These are phyloP conservation scores for Calosoma granatense DNA, from an alignment of 1,140 invertebrate genomes.

Conservation along the genomic window DNA sequence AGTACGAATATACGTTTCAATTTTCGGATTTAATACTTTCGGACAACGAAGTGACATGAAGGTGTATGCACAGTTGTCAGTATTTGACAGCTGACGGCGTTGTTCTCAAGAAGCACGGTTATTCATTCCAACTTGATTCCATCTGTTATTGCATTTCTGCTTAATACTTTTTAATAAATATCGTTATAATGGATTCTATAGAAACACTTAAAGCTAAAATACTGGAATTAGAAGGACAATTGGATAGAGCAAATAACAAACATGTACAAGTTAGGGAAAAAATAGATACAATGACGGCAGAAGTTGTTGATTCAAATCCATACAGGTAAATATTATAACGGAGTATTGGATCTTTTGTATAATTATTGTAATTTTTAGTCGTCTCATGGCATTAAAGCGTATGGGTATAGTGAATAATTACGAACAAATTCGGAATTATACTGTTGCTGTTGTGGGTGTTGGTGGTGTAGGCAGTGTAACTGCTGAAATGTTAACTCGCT, in stretches of 20 bases:
- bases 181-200: too few relatives aligned
- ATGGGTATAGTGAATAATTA: slow-evolving; percentile 99
- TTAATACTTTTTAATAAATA: too few relatives aligned
- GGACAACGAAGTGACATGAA: too few relatives aligned
- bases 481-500: slow-evolving; percentile 97
- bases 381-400: slow-evolving; percentile 94
- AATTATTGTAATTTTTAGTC: slow-evolving; percentile 48
- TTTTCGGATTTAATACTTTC: too few relatives aligned
- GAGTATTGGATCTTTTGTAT: slow-evolving; percentile 12
- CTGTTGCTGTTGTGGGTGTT: slow-evolving; percentile 94
- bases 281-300: slow-evolving; percentile 69
- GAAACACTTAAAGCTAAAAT: slow-evolving; percentile 21
- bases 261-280: slow-evolving; percentile 41
- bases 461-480: slow-evolving; percentile 98
- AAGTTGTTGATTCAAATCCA: slow-evolving; percentile 98
- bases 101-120: too few relatives aligned
- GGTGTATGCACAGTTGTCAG: too few relatives aligned
- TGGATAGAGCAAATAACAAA: slow-evolving; percentile 15
- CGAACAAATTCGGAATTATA: slow-evolving; percentile 84
- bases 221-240: slow-evolving; percentile 26
- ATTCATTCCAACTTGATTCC: too few relatives aligned
- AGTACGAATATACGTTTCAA: too few relatives aligned
- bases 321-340: slow-evolving; percentile 63
- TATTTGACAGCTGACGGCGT: too few relatives aligned
- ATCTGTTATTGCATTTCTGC: too few relatives aligned